phyloP scores from a whole-genome alignment of 2,888 invertebrate genomes.

The Diarsia rubi region DNA sequence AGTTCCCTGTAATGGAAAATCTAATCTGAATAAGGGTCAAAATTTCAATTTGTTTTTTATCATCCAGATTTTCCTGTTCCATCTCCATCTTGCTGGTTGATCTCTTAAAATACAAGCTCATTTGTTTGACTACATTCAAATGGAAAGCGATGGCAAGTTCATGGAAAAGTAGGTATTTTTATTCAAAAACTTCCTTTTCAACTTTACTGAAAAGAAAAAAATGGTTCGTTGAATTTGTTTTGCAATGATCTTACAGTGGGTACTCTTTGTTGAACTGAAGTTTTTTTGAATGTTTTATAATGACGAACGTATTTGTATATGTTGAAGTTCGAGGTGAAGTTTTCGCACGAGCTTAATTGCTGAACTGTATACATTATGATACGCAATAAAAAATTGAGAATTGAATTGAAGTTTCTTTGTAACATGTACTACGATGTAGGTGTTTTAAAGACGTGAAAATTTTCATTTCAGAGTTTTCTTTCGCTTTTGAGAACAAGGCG shows the following conservation, averaged over 20 bases:
- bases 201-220: slow-evolving; percentile 53
- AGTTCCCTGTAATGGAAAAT: slow-evolving; percentile 45
- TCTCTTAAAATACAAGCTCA: slow-evolving; percentile 61
- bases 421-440: slow-evolving; percentile 1
- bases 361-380: too few relatives aligned
- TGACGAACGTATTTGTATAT: slow-evolving; percentile 14
- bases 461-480: slow-evolving; percentile 1
- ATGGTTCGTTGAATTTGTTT: slow-evolving; percentile 65
- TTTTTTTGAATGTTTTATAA: slow-evolving; percentile 56
- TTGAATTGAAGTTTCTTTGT: slow-evolving; percentile 37
- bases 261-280: slow-evolving; percentile 42
- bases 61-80: slow-evolving; percentile 48
- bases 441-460: slow-evolving; percentile 1
- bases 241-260: slow-evolving; percentile 53
- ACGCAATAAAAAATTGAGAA: too few relatives aligned
- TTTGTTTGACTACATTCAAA: slow-evolving; percentile 62
- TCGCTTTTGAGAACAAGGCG: slow-evolving; percentile 37
- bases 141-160: slow-evolving; percentile 52
- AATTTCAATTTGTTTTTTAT: slow-evolving; percentile 56
- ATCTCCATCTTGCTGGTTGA: slow-evolving; percentile 53
- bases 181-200: slow-evolving; percentile 56
- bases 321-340: slow-evolving; percentile 35
- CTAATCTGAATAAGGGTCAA: slow-evolving; percentile 54
- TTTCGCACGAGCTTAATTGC: slow-evolving; percentile 33
- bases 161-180: slow-evolving; percentile 57